Evolutionary conservation across 2,888 invertebrate species (phyloP).

Genomic region (Pandemis cinnamomeana): DNA sequence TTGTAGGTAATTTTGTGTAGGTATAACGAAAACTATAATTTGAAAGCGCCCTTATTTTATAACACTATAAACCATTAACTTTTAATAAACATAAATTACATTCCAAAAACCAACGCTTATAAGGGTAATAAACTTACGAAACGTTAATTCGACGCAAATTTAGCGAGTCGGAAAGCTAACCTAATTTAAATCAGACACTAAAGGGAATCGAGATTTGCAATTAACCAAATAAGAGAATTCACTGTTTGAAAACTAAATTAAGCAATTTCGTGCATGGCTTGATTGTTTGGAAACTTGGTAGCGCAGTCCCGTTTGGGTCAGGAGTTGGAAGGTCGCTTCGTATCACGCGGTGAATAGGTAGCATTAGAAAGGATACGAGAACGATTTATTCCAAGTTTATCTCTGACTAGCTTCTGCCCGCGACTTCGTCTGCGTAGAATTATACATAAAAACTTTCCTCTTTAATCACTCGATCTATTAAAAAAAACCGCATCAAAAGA

Average conservation of each 20-base stretch:
- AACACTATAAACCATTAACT: slow-evolving; percentile 16
- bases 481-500: too few relatives aligned
- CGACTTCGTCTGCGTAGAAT: too few relatives aligned
- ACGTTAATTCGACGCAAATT: slow-evolving; percentile 38
- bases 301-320: slow-evolving; percentile 22
- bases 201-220: slow-evolving; percentile 43
- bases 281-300: slow-evolving; percentile 39
- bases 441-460: too few relatives aligned
- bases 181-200: slow-evolving; percentile 42
- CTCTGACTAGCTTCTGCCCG: too few relatives aligned
- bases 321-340: slow-evolving; percentile 8
- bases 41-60: neutral
- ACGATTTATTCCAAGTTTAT: neutral
- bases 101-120: slow-evolving; percentile 26
- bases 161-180: slow-evolving; percentile 35
- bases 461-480: too few relatives aligned
- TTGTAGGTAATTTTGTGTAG: too few relatives aligned
- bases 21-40: too few relatives aligned
- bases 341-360: neutral
- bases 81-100: slow-evolving; percentile 29
- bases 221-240: slow-evolving; percentile 42
- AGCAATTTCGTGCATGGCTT: slow-evolving; percentile 42
- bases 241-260: slow-evolving; percentile 43
- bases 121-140: slow-evolving; percentile 26
- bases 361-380: neutral